phyloP scores from a whole-genome alignment of 2,113 vertebrate genomes.

The Pangasianodon gigas region DNA sequence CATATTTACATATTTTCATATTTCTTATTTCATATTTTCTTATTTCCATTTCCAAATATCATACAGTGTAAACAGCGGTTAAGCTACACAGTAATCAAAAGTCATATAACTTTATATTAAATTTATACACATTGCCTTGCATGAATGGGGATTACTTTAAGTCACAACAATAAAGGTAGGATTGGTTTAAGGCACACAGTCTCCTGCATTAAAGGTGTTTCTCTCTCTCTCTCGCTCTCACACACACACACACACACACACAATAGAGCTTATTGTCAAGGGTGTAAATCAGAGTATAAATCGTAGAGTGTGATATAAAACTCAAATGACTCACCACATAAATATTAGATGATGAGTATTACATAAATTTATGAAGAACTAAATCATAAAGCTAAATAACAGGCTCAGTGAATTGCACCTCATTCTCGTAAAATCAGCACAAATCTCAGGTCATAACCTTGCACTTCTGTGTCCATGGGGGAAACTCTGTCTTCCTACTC shows the following conservation, averaged over 20 bases:
- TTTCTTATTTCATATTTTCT: no score
- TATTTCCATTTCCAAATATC: background rate
- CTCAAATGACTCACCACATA: background rate
- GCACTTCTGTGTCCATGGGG: background rate
- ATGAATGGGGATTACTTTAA: background rate
- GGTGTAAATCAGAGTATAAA: background rate
- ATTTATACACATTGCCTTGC: background rate
- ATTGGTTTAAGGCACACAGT: background rate
- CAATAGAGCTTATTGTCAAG: background rate
- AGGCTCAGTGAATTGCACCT: background rate
- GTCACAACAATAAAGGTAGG: background rate
- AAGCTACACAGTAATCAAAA: background rate
- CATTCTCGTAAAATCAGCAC: background rate
- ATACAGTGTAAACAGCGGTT: background rate
- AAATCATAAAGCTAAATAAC: background rate
- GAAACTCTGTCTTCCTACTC: background rate
- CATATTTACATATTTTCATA: no score
- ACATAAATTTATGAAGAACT: background rate
- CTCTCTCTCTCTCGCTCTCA: background rate
- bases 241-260: background rate
- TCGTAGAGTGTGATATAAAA: background rate
- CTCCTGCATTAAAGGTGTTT: background rate
- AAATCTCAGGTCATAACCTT: background rate
- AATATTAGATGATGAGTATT: constrained; percentile 1
- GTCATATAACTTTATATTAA: background rate